Evolutionary conservation across 1,140 invertebrate genomes (phyloP).

Genomic region (Heliothis subflexa): DNA sequence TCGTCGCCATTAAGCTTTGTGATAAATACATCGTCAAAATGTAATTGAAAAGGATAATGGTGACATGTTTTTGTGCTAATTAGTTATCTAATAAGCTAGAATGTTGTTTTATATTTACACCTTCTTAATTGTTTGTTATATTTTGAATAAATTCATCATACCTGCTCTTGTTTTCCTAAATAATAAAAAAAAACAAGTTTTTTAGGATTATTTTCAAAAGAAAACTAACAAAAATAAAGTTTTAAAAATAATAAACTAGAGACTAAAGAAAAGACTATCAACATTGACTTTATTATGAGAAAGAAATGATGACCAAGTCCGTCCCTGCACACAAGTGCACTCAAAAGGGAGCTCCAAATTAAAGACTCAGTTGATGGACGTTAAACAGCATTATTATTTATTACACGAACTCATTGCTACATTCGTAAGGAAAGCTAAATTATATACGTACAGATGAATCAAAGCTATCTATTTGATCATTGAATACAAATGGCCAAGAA

Average conservation of each 20-base stretch:
- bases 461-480: slow-evolving; percentile 19
- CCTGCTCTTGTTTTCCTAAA: too few species aligned
- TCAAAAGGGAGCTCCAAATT: slow-evolving; percentile 31
- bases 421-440: slow-evolving; percentile 2
- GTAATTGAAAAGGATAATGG: background rate
- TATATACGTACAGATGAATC: slow-evolving; percentile 3
- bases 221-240: too few species aligned
- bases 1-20: background rate
- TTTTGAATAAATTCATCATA: too few species aligned
- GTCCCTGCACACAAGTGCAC: slow-evolving; percentile 27
- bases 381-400: slow-evolving; percentile 48
- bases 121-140: too few species aligned
- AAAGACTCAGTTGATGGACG: slow-evolving; percentile 39
- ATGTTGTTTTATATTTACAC: background rate
- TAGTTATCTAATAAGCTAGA: background rate
- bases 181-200: too few species aligned
- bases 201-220: too few species aligned
- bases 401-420: slow-evolving; percentile 10
- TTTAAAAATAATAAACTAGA: too few species aligned
- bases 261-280: too few species aligned
- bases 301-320: background rate
- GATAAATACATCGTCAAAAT: background rate
- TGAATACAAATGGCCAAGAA: background rate
- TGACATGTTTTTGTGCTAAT: background rate
- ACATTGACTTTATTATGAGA: too few species aligned